Evolutionary conservation across 2,888 invertebrate species (phyloP), one percentile per base, ranked within the genome.

Genomic region (Frankliniella intonsa): DNA sequence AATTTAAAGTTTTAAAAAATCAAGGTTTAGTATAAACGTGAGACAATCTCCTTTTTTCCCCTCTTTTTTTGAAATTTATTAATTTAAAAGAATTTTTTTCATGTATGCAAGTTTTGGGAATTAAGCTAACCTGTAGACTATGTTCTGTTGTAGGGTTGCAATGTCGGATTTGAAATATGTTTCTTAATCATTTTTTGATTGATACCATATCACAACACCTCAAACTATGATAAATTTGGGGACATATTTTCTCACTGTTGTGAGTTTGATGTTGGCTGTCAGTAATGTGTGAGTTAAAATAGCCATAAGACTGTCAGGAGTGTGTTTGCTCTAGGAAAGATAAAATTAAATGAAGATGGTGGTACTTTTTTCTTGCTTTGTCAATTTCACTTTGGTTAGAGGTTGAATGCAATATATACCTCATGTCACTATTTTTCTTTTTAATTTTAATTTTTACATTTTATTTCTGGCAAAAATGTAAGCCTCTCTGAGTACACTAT

Each of bases 171-270:
- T 55, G 55, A 55, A 55, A 55, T 76, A 25, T 76, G 22, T 69
- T 22, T 2, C 10, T 25, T 2, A 38, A 38, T 25, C 0, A 76
- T 76, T 12, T 76, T 22, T 76, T 76, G 11, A 25, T 76, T 9
- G 25, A 76, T 22, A 76, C 25, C 69, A 76, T 76, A 76, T 76
- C 69, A 76, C 22, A 76, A 10, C 22, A 12, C 69, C 25, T 25
- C 25, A 76, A 76, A 76, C 69, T 12, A 76, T 76, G 69, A 76
- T 76, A 76, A 76, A 76, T 76, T 76, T 25, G 69, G 69, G 69
- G 25, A 22, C 7, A 12, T 76, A 76, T 76, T 76, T 76, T 76
- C 69, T 76, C 22, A 76, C 12, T 76, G n/a, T 76, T 76, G 38
- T 38, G 38, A 38, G 38, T 38, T 38, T 38, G 38, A 38, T 38